Percentiles rank a stretch among this genome's conserved stretches.
Conservation (phyloP, 2,888 invertebrate species). For the Eustalomyia histrio region DNA sequence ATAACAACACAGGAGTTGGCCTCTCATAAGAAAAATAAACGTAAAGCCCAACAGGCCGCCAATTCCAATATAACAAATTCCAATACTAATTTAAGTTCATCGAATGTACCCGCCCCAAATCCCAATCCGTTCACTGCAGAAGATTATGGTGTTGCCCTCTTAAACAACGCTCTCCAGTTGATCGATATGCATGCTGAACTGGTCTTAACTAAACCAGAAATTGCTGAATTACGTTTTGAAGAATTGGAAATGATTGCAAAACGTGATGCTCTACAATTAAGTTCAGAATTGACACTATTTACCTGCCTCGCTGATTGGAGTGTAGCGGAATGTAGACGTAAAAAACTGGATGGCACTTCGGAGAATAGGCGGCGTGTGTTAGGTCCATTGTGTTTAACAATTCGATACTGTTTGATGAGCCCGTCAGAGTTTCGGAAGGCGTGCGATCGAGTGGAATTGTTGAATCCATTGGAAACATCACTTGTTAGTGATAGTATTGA, state of each 20-base stretch:
- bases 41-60: constrained; percentile 66
- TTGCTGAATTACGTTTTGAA: constrained; percentile 77
- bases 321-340: constrained; percentile 77
- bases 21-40: constrained; percentile 63
- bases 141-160: constrained; percentile 77
- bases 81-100: constrained; percentile 40
- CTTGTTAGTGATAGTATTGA: constrained; percentile 76
- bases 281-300: constrained; percentile 77
- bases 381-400: constrained; percentile 77
- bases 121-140: constrained; percentile 79
- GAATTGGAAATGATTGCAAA: constrained; percentile 79
- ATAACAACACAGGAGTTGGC: constrained; percentile 73
- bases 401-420: constrained; percentile 77
- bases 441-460: constrained; percentile 77
- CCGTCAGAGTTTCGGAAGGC: constrained; percentile 75
- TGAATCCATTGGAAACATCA: constrained; percentile 76
- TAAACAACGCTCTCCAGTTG: constrained; percentile 78
- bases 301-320: constrained; percentile 79
- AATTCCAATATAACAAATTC: constrained; percentile 59
- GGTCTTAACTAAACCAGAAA: constrained; percentile 74
- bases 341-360: constrained; percentile 75
- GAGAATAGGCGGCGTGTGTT: constrained; percentile 78
- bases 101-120: constrained; percentile 69
- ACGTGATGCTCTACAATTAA: constrained; percentile 77
- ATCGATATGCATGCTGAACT: constrained; percentile 79